Conservation (phyloP, 2,888 invertebrate species). For the Drosophila mercatorum region DNA sequence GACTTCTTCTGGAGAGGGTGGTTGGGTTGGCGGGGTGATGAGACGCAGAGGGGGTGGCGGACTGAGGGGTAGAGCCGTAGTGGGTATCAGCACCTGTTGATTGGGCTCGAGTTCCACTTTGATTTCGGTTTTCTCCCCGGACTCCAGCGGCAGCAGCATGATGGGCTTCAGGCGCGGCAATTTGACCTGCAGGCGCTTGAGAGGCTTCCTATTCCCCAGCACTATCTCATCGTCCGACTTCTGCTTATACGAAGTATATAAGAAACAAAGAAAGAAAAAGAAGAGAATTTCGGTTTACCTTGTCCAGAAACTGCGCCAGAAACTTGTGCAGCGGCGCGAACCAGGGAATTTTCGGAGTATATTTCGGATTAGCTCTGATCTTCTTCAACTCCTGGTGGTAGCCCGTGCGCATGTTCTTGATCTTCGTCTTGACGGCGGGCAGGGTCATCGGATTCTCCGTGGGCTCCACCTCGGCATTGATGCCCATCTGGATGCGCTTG, state of each 20-base stretch:
- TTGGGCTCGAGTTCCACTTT: constrained; percentile 25
- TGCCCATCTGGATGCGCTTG: constrained; percentile 60
- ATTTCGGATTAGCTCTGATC: constrained; percentile 45
- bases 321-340: constrained; percentile 60
- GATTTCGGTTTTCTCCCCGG: constrained; percentile 24
- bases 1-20: background rate
- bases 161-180: constrained; percentile 51
- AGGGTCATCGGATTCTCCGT: constrained; percentile 44
- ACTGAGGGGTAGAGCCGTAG: background rate
- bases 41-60: constrained; percentile 29
- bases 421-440: constrained; percentile 60
- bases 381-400: constrained; percentile 63
- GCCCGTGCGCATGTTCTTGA: constrained; percentile 57
- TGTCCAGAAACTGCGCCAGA: constrained; percentile 45
- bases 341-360: constrained; percentile 59
- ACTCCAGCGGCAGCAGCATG: constrained; percentile 19
- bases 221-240: background rate
- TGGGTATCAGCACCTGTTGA: constrained; percentile 36
- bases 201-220: background rate
- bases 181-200: constrained; percentile 57
- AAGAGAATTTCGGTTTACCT: constrained; percentile 31
- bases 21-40: constrained; percentile 15
- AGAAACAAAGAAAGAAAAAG: background rate
- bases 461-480: constrained; percentile 36
- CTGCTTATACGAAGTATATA: constrained; percentile 1